Base-by-base conservation (phyloP, 2,888 invertebrate genomes). In the Venustoraphidia nigricollis region DNA sequence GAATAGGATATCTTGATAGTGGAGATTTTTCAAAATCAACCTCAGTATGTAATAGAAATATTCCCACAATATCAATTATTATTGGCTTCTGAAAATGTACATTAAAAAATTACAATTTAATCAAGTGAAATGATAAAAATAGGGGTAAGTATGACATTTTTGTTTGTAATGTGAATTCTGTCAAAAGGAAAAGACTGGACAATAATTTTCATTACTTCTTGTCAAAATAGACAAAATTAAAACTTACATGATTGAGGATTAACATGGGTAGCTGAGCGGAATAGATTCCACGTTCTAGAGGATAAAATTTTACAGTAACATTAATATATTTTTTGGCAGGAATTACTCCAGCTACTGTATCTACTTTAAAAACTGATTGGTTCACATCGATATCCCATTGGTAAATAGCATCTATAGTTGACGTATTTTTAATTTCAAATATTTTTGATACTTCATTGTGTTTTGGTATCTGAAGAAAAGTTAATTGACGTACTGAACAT, bases 201-300 rank as follows among this genome's bases (percentile, higher is more conserved):
- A 27, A 27, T 27, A 17, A 17, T 17, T 17, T 6, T 27, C 27
- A 6, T 27, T 27, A 27, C 10, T 53, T 52, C 1, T 50, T 45
- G 14, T 56, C 51, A 1, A 54, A 50, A 36, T 58, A 54, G 17
- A 63, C 66, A 53, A 68, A 66, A 54, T 68, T 62, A 13, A 69
- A 53, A 57, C 60, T 59, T 63, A 69, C 70, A 51, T 65, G 64
- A 51, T 67, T 56, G 36, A 61, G 55, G 40, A 68, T 55, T 37
- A 68, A 55, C 51, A 64, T 63, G n/a, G 57, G 48, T 11, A 70
- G 51, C 41, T 59, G 50, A 48, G 61, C 59, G 6, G 57, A 53
- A 52, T 62, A 66, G 34, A 58, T 51, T 35, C 66, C 67, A 27
- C 46, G 41, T 34, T 55, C 50, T 27, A 48, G 49, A 1, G 66